Evolutionary conservation across 2,888 invertebrate species (phyloP).

Genomic region (Caradrina clavipalpis): DNA sequence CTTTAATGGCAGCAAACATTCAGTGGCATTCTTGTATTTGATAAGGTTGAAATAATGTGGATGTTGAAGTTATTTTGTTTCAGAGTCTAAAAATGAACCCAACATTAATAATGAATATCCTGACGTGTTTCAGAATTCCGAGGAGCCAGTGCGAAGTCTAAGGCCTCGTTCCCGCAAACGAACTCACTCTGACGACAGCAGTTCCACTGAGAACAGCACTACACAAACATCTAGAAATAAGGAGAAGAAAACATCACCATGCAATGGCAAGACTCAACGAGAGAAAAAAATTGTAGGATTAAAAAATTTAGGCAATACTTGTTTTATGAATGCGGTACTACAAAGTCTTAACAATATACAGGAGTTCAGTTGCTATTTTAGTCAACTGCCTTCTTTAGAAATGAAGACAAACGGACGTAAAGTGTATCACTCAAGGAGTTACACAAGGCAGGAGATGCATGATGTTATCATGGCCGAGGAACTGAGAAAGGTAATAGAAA

Average conservation of each 20-base stretch:
- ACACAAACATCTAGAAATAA: slow-evolving; percentile 72
- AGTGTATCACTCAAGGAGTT: slow-evolving; percentile 91
- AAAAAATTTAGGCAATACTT: slow-evolving; percentile 96
- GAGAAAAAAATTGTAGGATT: slow-evolving; percentile 93
- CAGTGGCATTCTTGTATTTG: not conserved
- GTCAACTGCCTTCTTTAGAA: slow-evolving; percentile 94
- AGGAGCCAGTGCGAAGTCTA: slow-evolving; percentile 90
- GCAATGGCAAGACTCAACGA: slow-evolving; percentile 88
- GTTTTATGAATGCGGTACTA: slow-evolving; percentile 96
- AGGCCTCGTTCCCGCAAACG: slow-evolving; percentile 92
- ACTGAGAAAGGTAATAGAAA: slow-evolving; percentile 91
- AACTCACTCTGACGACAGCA: slow-evolving; percentile 90
- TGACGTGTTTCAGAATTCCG: slow-evolving; percentile 75
- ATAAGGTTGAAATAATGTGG: too few relatives aligned
- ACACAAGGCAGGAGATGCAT: slow-evolving; percentile 92
- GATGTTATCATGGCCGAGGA: slow-evolving; percentile 95
- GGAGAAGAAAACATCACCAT: slow-evolving; percentile 80
- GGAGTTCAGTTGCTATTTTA: slow-evolving; percentile 95
- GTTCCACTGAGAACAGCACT: slow-evolving; percentile 87
- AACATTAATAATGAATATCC: not conserved
- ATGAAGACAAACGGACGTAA: slow-evolving; percentile 91
- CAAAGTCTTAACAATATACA: slow-evolving; percentile 96
- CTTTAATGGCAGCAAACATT: not conserved
- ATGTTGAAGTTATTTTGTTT: not conserved
- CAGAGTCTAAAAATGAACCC: not conserved